A percentile compares a stretch with the other conserved stretches of the same genome.
Conservation (phyloP, 2,797 vertebrate species). For the Rhinella marina region DNA sequence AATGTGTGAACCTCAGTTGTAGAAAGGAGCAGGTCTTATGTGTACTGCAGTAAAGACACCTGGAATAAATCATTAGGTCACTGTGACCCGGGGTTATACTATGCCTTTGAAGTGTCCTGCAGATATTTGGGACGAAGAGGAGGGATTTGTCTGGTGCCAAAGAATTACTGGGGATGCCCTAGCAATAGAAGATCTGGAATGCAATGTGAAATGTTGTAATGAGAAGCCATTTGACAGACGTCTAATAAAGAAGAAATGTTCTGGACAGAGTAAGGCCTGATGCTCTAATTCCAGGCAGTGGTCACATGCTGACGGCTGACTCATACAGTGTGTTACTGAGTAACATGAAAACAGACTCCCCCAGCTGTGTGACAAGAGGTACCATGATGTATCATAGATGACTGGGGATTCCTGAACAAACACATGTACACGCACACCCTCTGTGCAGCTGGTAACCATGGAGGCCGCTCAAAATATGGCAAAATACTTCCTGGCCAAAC, state of each 20-base stretch:
- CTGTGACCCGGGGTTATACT: not conserved
- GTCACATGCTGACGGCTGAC: slow-evolving; percentile 42
- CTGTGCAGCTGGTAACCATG: slow-evolving; percentile 48
- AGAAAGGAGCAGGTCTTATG: not conserved
- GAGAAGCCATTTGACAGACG: not conserved
- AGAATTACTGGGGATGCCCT: slow-evolving; percentile 8
- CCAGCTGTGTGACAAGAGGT: slow-evolving; percentile 40
- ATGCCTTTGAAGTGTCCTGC: not conserved
- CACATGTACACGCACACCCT: slow-evolving; percentile 50
- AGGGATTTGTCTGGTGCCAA: not conserved
- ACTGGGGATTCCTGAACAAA: slow-evolving; percentile 52
- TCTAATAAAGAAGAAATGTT: slow-evolving; percentile 25
- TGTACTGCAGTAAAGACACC: not conserved
- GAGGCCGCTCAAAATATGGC: slow-evolving; percentile 49
- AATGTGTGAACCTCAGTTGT: too few species aligned
- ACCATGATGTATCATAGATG: slow-evolving; percentile 59
- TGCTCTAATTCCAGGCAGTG: not conserved
- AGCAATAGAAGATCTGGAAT: not conserved
- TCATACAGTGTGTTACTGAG: slow-evolving; percentile 58
- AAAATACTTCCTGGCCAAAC: slow-evolving; percentile 60
- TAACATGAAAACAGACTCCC: slow-evolving; percentile 51
- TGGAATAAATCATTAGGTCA: not conserved
- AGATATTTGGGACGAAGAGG: slow-evolving; percentile 3
- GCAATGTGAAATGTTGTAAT: not conserved
- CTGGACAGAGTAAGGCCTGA: not conserved